Evolutionary conservation across 2,888 invertebrate genomes (phyloP), one percentile per base, ranked within the genome.

Genomic region (Halictus ligatus): DNA sequence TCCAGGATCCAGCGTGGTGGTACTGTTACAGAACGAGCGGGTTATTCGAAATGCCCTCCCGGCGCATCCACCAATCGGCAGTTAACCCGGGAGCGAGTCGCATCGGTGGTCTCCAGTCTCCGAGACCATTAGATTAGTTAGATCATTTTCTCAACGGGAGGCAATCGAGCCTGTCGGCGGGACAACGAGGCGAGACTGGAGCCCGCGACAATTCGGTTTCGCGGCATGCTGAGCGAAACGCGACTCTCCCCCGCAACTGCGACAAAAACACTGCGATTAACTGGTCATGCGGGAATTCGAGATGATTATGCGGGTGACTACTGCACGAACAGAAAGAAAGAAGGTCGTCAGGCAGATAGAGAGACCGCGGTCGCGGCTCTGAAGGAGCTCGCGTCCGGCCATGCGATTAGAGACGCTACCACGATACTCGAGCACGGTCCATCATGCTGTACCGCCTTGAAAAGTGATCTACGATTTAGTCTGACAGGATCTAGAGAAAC

Each of bases 1-100:
- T 98, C 98, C 94, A 98, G 96, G 95, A 98, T 98, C 99, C 99
- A 99, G 95, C 98, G 98, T 89, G 99, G 99, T 93, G 99, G 99
- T 94, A 99, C 99, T 99, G 97, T 96, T 92, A 86, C 91, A 97
- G 96, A 91, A 92, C 79, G 90, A 84, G 74, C 48, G 54, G 69
- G 85, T 91, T 85, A 91, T 73, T 75, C 60, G 18, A 35, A 13
- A 6, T 40, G 80, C 60, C 50, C 89, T 80, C 35, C 60, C 25
- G 71, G 78, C 75, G 80, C 78, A 48, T 46, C 84, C 80, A 72
- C 75, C 80, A 75, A 91, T 92, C 88, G 84, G 90, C 86, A 87
- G 87, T 87, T 86, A 64, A 58, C 12, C 89, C 91, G 88, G 88
- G 79, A 90, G 91, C 75, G 81, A 90, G 88, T 85, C 90, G 87